Evolutionary conservation across 2,113 vertebrate genomes (phyloP).

Genomic region (Dromas ardeola): DNA sequence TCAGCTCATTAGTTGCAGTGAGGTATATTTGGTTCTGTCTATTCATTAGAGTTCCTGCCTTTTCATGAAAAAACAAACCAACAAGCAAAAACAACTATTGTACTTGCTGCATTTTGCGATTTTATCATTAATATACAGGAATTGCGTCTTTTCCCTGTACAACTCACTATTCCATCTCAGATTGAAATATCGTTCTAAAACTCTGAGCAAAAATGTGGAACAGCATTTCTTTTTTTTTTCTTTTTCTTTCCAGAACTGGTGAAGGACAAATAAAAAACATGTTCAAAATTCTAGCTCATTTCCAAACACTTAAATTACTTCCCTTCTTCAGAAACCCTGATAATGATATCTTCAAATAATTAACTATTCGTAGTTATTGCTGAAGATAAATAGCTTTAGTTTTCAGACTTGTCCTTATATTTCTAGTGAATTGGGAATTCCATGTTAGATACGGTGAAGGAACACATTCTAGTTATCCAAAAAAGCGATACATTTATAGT

Average conservation of each 20-base stretch:
- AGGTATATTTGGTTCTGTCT: neutral
- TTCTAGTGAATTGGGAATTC: neutral
- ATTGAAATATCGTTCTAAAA: neutral
- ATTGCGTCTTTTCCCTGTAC: fast-evolving
- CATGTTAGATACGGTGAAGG: neutral
- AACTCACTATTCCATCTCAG: neutral
- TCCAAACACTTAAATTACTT: neutral
- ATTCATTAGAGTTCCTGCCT: neutral
- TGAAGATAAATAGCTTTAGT: neutral
- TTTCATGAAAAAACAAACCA: neutral
- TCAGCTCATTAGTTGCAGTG: neutral
- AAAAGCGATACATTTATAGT: neutral
- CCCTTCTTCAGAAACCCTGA: neutral
- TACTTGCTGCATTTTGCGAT: neutral
- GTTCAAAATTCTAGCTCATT: neutral
- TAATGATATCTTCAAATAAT: neutral
- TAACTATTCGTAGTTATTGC: neutral
- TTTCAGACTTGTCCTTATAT: neutral
- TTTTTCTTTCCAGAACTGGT: neutral
- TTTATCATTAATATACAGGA: neutral
- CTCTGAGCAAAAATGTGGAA: neutral
- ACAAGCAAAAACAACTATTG: neutral
- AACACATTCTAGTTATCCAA: neutral
- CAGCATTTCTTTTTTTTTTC: neutral
- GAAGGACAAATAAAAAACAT: neutral